A percentile compares a stretch with the other conserved stretches of the same genome.
phyloP scores from a whole-genome alignment of 2,113 vertebrate genomes.

The Eublepharis macularius region DNA sequence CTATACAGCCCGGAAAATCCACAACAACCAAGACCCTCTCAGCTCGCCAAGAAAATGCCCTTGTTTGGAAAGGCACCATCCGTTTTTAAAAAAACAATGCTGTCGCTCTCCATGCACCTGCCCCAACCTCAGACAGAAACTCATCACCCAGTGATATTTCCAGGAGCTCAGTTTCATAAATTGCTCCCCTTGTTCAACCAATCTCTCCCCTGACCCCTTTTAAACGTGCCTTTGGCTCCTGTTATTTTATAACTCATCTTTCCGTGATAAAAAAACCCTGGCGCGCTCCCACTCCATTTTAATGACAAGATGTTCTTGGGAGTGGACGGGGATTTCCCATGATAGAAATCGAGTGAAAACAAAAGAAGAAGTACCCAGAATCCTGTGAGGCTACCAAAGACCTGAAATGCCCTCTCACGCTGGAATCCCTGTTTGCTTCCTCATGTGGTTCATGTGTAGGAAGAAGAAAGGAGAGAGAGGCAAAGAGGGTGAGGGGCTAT shows the following conservation, averaged over 20 bases:
- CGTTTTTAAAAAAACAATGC: slow-evolving; percentile 46
- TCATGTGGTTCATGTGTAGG: not conserved
- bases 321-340: not conserved
- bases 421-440: not conserved
- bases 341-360: slow-evolving; percentile 17
- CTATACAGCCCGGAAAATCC: too few species aligned
- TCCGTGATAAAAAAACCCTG: slow-evolving; percentile 37
- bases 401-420: not conserved
- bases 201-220: slow-evolving; percentile 23
- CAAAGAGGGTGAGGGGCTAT: not conserved
- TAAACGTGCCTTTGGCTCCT: slow-evolving; percentile 53
- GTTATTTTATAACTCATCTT: slow-evolving; percentile 49
- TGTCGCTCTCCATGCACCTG: slow-evolving; percentile 50
- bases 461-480: not conserved
- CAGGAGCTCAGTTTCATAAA: slow-evolving; percentile 55
- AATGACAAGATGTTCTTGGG: slow-evolving; percentile 24
- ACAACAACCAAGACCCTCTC: not conserved
- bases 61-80: slow-evolving; percentile 52
- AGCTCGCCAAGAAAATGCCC: not conserved
- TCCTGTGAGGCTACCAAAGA: not conserved
- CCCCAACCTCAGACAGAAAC: slow-evolving; percentile 43
- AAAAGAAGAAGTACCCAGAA: not conserved
- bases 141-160: slow-evolving; percentile 44
- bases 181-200: slow-evolving; percentile 31
- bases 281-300: slow-evolving; percentile 33